phyloP scores from a whole-genome alignment of 2,888 invertebrate genomes.

The Parnassius orleans region DNA sequence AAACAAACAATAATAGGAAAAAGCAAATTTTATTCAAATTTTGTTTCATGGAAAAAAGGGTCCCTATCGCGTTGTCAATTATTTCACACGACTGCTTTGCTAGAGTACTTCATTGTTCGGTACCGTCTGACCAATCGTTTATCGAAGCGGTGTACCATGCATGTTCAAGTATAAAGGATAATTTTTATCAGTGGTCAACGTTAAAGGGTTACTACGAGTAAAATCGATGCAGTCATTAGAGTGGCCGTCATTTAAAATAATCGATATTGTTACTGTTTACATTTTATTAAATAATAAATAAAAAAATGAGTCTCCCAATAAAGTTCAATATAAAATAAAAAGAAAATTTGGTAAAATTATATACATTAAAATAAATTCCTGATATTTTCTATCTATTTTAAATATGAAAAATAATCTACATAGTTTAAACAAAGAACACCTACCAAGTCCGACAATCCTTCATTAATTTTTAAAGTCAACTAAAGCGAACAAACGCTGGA shows the following conservation, averaged over 20 bases:
- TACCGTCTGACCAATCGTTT: constrained; percentile 61
- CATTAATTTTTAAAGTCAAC: constrained; percentile 73
- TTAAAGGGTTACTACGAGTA: constrained; percentile 17
- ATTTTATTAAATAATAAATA: no score
- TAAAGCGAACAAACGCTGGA: constrained; percentile 69
- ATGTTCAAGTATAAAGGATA: constrained; percentile 65
- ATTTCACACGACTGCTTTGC: constrained; percentile 62
- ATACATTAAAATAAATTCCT: no score
- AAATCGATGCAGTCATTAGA: constrained; percentile 18
- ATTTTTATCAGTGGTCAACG: constrained; percentile 47
- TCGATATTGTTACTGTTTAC: not conserved
- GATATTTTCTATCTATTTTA: no score
- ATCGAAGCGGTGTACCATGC: constrained; percentile 64
- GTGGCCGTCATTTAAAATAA: not conserved
- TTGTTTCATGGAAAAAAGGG: constrained; percentile 33
- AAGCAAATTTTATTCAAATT: constrained; percentile 46
- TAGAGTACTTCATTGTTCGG: constrained; percentile 62
- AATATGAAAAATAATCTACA: constrained; percentile 46
- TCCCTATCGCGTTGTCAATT: constrained; percentile 60
- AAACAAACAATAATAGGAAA: constrained; percentile 63
- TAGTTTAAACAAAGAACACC: constrained; percentile 51
- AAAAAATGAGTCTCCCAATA: no score
- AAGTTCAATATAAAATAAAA: no score
- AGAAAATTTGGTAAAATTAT: no score
- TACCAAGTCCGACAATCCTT: constrained; percentile 63